Evolutionary conservation across 2,797 vertebrate genomes (phyloP), one percentile per base, ranked within the genome.

Genomic region (Oreortyx pictus): DNA sequence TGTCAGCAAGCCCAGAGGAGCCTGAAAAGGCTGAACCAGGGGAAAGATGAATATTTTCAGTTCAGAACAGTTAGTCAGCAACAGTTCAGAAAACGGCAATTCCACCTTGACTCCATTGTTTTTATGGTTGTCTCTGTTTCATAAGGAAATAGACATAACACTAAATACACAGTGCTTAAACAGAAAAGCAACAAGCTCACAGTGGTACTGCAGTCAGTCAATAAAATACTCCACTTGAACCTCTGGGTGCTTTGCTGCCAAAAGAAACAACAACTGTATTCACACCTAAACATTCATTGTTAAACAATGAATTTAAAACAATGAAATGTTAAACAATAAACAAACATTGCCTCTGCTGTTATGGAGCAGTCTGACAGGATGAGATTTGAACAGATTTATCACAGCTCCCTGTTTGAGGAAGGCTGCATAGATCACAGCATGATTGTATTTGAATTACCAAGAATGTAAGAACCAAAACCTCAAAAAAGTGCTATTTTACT

Each of bases 241-340:
- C 18, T 89, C 52, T 64, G 39, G 22, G 47, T 22, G 33, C 56
- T 61, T 82, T 91, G 33, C 80, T 49, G 22, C 49, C 64, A 77
- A 54, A 60, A 92, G 84, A 78, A 78, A 16, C 19, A 64, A 72
- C 41, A 90, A 73, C 76, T 64, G 56, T 50, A 41, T 92, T 96
- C 80, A 50, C 89, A 86, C 61, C 72, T 88, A 57, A 93, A 64
- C 56, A 85, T 86, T 92, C 76, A 93, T 95, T 95, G n/a, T n/a
- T n/a, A n/a, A n/a, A n/a, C n/a, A n/a, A n/a, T n/a, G n/a, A n/a
- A n/a, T n/a, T n/a, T n/a, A n/a, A n/a, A n/a, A n/a, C n/a, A n/a
- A n/a, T n/a, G n/a, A n/a, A n/a, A n/a, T n/a, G n/a, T n/a, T n/a
- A n/a, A n/a, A n/a, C n/a, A n/a, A n/a, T n/a, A n/a, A n/a, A n/a